Conservation (phyloP, 2,797 vertebrate genomes). For the Molothrus aeneus region DNA sequence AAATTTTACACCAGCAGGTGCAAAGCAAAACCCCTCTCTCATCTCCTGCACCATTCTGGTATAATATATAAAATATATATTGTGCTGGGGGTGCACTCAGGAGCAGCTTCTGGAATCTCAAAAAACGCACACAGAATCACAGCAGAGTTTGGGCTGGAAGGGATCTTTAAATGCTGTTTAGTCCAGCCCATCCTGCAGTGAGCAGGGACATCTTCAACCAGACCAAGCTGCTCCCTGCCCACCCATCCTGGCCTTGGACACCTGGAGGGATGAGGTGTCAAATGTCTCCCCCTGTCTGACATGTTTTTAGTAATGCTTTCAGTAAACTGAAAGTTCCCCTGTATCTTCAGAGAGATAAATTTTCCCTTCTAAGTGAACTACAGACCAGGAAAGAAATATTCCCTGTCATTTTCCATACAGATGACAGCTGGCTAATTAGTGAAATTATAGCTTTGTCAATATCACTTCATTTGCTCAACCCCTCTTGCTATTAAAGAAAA, state of each 20-base stretch:
- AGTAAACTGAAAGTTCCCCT: neutral
- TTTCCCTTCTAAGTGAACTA: neutral
- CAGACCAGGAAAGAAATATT: conserved; percentile 20
- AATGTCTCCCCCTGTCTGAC: neutral
- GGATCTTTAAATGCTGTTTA: neutral
- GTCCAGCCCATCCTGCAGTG: neutral
- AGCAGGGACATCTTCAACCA: neutral
- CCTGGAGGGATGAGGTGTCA: neutral
- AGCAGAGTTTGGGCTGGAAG: neutral
- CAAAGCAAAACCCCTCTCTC: neutral
- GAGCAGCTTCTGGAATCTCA: neutral
- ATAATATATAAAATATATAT: too few relatives aligned
- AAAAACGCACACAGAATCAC: fast-evolving
- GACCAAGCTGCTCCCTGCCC: neutral
- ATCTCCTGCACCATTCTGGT: neutral
- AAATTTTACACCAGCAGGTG: neutral
- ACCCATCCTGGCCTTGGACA: neutral
- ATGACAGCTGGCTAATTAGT: conserved; percentile 48
- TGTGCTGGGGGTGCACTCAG: neutral
- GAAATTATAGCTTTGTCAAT: conserved; percentile 50
- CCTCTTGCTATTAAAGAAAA: neutral
- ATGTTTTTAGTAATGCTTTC: neutral
- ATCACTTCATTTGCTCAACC: neutral
- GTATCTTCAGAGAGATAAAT: neutral
- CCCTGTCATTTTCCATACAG: neutral